Conservation (phyloP, 2,888 invertebrate genomes). For the Coleophora flavipennella region DNA sequence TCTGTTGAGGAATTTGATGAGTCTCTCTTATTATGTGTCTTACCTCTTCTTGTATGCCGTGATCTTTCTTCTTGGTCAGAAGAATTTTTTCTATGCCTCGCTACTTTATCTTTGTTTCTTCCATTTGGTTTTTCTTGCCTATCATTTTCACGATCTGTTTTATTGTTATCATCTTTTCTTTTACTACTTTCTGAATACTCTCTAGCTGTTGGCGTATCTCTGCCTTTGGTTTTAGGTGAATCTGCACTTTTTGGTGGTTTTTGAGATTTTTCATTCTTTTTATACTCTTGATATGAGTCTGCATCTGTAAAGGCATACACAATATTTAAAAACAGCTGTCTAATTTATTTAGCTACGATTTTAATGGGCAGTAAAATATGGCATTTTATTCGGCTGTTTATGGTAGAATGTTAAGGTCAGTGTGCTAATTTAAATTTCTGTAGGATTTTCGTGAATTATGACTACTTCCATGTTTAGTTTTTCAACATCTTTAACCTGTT, state of each 20-base stretch:
- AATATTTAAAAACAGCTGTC: too few species aligned
- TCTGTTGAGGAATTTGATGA: constrained; percentile 13
- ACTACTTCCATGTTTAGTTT: too few species aligned
- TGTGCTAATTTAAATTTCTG: too few species aligned
- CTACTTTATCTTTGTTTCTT: constrained; percentile 20
- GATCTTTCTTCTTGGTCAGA: constrained; percentile 15
- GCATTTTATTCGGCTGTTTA: too few species aligned
- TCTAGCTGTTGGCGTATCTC: constrained; percentile 17
- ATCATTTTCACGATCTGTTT: constrained; percentile 13
- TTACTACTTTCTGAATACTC: neutral
- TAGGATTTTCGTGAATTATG: too few species aligned
- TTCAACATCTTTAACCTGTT: too few species aligned
- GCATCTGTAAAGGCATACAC: constrained; percentile 69
- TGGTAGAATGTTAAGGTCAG: too few species aligned
- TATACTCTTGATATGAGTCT: constrained; percentile 80
- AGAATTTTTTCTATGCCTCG: constrained; percentile 24
- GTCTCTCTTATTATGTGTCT: constrained; percentile 9
- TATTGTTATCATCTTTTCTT: constrained; percentile 13
- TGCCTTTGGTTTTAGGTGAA: constrained; percentile 21
- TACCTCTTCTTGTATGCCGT: neutral
- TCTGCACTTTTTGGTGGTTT: constrained; percentile 21
- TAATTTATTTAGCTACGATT: too few species aligned
- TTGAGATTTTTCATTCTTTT: constrained; percentile 48
- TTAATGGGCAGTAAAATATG: too few species aligned
- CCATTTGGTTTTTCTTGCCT: constrained; percentile 31